Evolutionary conservation across 2,888 invertebrate genomes (phyloP).

Genomic region (Leucozona laternaria): DNA sequence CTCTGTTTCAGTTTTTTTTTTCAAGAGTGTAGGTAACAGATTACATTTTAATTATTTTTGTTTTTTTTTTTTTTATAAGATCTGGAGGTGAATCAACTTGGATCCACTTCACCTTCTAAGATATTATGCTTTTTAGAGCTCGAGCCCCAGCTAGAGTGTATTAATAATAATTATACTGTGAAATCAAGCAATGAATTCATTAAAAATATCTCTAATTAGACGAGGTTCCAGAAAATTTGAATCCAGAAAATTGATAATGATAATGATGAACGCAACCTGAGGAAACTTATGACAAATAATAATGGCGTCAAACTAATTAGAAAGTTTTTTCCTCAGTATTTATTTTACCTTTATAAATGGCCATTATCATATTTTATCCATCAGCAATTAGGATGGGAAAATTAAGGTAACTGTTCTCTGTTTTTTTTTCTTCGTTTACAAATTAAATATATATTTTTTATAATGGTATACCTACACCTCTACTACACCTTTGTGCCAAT

Average conservation of each 20-base stretch:
- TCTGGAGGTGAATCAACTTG: neutral
- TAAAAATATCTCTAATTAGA: constrained; percentile 5
- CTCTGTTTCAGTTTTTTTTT: neutral
- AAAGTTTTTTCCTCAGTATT: neutral
- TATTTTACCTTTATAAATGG: neutral
- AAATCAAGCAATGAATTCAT: neutral
- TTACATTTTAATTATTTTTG: neutral
- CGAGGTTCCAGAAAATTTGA: neutral
- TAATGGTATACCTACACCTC: no score
- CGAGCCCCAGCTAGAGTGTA: neutral
- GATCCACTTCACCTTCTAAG: neutral
- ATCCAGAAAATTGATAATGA: neutral
- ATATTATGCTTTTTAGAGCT: neutral
- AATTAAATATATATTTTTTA: no score
- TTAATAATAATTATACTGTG: neutral
- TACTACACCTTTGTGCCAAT: neutral
- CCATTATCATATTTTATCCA: neutral
- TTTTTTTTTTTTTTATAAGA: neutral
- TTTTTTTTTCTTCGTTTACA: neutral
- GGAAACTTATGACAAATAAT: constrained; percentile 2
- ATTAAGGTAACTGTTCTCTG: neutral
- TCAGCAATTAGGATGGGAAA: neutral
- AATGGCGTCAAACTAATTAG: constrained; percentile 15
- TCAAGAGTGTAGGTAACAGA: no score
- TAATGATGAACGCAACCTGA: neutral